Base-by-base conservation (phyloP, 2,797 vertebrate genomes). In the Cyprinodon diabolis region DNA sequence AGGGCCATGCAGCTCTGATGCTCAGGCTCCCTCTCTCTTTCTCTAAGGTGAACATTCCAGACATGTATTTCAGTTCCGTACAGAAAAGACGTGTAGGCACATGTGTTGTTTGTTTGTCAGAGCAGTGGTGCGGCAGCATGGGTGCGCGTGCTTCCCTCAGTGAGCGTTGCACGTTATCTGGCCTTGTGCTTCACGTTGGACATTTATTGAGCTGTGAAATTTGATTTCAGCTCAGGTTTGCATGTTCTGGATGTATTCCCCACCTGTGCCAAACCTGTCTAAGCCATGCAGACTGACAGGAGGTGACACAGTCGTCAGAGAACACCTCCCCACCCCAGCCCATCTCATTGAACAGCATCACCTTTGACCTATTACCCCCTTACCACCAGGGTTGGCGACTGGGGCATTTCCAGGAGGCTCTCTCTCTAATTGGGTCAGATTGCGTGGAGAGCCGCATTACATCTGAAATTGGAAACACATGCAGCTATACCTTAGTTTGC, bases 401-500 rank as follows among this genome's bases (percentile, higher is more conserved):
- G 86, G 83, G 82, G 72, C 82, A 83, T 92, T 93, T 93, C 91
- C 87, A 90, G 89, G 71, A 90, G 89, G 30, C 30, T 83, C 75
- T 90, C 75, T 8, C 77, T 72, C 79, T 94, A 94, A 95, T 94
- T 93, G 90, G 91, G 90, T 91, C 85, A 85, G 92, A 93, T 91
- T 93, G 92, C 78, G 47, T 81, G 9, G 84, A 90, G 79, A 81
- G 75, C 37, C 78, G 87, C 85, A 87, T 94, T 93, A 92, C 19
- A 75, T 58, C 85, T 85, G 75, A 92, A 95, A 95, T 93, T 94
- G 92, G 90, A 94, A 95, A 93, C 92, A 93, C 51, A 77, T 89
- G 90, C 75, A 45, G 76, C 63, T 67, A 40, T 83, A 87, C 57
- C 67, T 75, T 69, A 68, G 65, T 67, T 73, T 76, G 69, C 79